Evolutionary conservation across 2,888 invertebrate species (phyloP).

Genomic region (Aelia acuminata): DNA sequence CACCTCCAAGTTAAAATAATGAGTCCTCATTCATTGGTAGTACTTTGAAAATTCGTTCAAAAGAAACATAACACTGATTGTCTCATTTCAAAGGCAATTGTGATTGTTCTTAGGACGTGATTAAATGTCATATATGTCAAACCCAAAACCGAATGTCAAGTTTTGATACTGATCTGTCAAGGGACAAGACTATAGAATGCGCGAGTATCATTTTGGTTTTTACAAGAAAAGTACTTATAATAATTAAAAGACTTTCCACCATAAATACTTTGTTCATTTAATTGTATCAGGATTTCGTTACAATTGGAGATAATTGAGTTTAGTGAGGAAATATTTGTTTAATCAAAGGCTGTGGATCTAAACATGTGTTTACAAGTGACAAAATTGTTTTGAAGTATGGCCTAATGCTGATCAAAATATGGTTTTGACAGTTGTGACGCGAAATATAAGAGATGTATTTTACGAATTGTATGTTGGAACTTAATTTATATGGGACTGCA

Average conservation of each 20-base stretch:
- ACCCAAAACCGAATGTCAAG: slow-evolving; percentile 17
- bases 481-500: slow-evolving; percentile 56
- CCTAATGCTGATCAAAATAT: slow-evolving; percentile 54
- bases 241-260: background rate
- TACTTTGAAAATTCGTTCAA: slow-evolving; percentile 65
- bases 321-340: background rate
- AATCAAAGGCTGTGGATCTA: slow-evolving; percentile 22
- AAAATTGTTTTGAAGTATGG: slow-evolving; percentile 58
- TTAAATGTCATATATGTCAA: background rate
- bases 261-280: background rate
- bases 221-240: background rate
- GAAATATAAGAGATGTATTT: background rate
- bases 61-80: slow-evolving; percentile 6
- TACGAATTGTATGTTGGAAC: slow-evolving; percentile 54
- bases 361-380: slow-evolving; percentile 39
- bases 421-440: slow-evolving; percentile 31
- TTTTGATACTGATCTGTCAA: slow-evolving; percentile 43
- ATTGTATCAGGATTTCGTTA: background rate
- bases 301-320: background rate
- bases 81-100: background rate
- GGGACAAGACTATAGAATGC: background rate
- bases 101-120: background rate
- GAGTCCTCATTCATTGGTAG: slow-evolving; percentile 88
- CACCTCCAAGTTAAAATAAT: slow-evolving; percentile 88
- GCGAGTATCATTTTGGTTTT: slow-evolving; percentile 19